These are phyloP conservation scores for Imbricaverruca yamaguchii DNA, from an alignment of 2,888 invertebrate species.

Conservation along the genomic window DNA sequence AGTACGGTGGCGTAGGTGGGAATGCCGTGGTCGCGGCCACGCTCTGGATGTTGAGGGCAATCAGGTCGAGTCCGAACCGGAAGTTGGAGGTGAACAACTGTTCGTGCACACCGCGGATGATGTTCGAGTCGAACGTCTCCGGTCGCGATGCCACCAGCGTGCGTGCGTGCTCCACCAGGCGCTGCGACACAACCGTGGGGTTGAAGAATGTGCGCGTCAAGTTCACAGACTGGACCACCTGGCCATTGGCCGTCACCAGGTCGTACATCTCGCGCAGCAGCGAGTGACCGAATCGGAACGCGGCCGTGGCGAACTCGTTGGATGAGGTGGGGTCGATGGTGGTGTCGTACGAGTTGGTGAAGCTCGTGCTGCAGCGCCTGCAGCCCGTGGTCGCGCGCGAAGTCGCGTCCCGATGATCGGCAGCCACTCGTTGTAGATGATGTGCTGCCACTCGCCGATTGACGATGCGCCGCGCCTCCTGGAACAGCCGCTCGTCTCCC, in stretches of 20 bases:
- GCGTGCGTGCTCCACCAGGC: background rate
- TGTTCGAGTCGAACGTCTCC: background rate
- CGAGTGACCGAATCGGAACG: conserved; percentile 32
- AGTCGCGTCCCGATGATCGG: conserved; percentile 47
- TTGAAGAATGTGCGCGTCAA: background rate
- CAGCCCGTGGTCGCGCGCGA: background rate
- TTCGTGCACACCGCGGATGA: background rate
- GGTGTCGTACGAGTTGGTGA: conserved; percentile 25
- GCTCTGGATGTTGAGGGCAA: conserved; percentile 32
- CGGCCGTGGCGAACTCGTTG: conserved; percentile 31
- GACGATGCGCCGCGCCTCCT: conserved; percentile 48
- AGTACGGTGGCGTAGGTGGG: conserved; percentile 28
- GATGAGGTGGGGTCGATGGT: conserved; percentile 23
- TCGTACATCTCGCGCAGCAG: conserved; percentile 27
- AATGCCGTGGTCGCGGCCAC: conserved; percentile 29
- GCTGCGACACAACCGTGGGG: background rate
- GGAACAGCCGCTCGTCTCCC: conserved; percentile 48
- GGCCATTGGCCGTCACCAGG: background rate
- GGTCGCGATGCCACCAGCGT: background rate
- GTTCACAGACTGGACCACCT: background rate
- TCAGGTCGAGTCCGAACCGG: conserved; percentile 30
- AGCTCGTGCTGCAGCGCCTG: conserved; percentile 8
- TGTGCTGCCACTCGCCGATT: conserved; percentile 49
- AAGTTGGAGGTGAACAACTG: conserved; percentile 5
- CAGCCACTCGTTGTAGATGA: conserved; percentile 49